Evolutionary conservation across 2,888 invertebrate genomes (phyloP).

Genomic region (Athalia rosae): DNA sequence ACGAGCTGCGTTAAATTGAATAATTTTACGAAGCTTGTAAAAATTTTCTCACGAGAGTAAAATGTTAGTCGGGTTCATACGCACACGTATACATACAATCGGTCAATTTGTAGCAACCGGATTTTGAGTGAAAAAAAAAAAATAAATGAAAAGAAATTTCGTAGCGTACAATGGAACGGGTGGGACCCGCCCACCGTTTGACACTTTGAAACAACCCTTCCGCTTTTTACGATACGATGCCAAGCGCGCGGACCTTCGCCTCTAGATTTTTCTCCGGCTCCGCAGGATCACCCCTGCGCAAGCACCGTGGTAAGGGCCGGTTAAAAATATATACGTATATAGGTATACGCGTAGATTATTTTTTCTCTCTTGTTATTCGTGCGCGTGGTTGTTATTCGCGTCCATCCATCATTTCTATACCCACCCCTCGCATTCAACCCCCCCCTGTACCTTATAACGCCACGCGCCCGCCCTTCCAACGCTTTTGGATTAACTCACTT

Average conservation of each 20-base stretch:
- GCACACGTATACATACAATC: conserved; percentile 4
- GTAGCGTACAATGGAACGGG: conserved; percentile 48
- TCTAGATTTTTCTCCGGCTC: conserved; percentile 37
- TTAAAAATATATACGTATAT: conserved; percentile 63
- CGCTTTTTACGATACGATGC: conserved; percentile 37
- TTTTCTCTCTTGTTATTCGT: neutral
- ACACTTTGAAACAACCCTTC: conserved; percentile 54
- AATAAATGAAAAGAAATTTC: no score
- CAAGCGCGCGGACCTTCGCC: conserved; percentile 44
- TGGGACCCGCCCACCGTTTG: conserved; percentile 62
- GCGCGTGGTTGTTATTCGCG: conserved; percentile 26
- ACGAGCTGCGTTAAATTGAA: no score
- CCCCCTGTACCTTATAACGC: conserved; percentile 52
- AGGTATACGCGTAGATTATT: conserved; percentile 1
- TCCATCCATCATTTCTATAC: conserved; percentile 66
- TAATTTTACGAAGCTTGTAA: no score
- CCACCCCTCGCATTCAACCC: conserved; percentile 46
- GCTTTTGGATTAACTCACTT: conserved; percentile 63
- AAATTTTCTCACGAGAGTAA: conserved; percentile 45
- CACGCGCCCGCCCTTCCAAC: conserved; percentile 67
- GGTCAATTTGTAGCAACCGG: conserved; percentile 49
- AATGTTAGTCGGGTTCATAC: neutral
- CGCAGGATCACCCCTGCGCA: conserved; percentile 51
- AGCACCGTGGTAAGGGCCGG: conserved; percentile 8
- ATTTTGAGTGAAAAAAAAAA: conserved; percentile 50